These are phyloP conservation scores for Phymastichus coffea DNA, from an alignment of 1,140 invertebrate genomes.

Conservation along the genomic window DNA sequence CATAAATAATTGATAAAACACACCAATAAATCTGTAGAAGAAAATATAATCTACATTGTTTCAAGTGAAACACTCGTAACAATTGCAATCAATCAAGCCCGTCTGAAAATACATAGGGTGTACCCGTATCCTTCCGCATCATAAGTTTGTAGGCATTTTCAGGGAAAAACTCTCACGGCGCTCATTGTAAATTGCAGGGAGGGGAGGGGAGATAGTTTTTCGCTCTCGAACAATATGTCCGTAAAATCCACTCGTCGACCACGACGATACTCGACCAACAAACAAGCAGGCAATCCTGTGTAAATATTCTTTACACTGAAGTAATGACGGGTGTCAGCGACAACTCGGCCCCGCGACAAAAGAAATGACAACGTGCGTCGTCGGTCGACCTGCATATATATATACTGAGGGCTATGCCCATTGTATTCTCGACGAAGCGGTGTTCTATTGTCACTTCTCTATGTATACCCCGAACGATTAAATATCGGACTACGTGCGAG, in stretches of 20 bases:
- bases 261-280: neutral
- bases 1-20: too few relatives aligned
- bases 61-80: too few relatives aligned
- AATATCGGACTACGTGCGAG: conserved; percentile 1
- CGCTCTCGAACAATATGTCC: neutral
- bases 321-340: conserved; percentile 27
- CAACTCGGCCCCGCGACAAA: conserved; percentile 21
- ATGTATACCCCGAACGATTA: conserved; percentile 18
- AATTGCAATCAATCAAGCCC: too few relatives aligned
- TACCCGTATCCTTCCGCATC: too few relatives aligned
- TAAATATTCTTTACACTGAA: conserved; percentile 14
- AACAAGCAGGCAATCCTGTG: neutral
- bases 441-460: conserved; percentile 9
- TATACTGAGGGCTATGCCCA: neutral
- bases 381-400: conserved; percentile 14
- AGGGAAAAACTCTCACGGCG: too few relatives aligned
- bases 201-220: conserved; percentile 18
- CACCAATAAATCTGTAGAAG: too few relatives aligned
- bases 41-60: too few relatives aligned
- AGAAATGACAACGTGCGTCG: conserved; percentile 29
- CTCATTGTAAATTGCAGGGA: too few relatives aligned
- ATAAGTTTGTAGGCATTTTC: too few relatives aligned
- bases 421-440: conserved; percentile 3
- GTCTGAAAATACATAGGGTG: too few relatives aligned
- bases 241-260: neutral